Base-by-base conservation (phyloP, 2,797 vertebrate species). In the Coilia nasus region DNA sequence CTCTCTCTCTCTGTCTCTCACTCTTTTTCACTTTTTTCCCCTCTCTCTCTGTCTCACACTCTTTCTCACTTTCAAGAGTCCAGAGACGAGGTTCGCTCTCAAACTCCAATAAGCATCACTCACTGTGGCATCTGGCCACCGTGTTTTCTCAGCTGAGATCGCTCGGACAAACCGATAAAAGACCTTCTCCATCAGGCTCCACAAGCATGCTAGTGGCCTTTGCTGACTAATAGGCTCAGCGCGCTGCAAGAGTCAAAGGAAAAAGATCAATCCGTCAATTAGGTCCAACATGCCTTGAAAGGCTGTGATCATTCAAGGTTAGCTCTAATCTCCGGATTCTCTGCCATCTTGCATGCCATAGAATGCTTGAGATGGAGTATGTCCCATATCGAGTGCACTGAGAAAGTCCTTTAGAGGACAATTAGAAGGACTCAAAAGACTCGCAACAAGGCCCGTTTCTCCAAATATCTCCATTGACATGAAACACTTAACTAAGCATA, bases 211-310 rank as follows among this genome's bases (percentile, higher is more conserved):
- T 82, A 82, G 35, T 35, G 81, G 81, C 46, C 62, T 81, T 85
- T 31, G 0, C 60, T 82, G 81, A 86, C 85, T 67, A 67, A 87
- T 59, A 50, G 78, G 71, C 83, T 71, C 23, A 15, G 60, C 71
- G 81, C 60, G 12, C 41, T 62, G 35, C 28, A 60, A 80, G 19
- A 85, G 86, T 87, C 81, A 85, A 71, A 82, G 56, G 54, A 31
- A 64, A 78, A 78, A 47, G 78, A 87, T 88, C 85, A 85, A 86
- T 85, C 44, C 54, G 71, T 83, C 86, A 85, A 89, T 84, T 89
- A 85, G 57, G n/a, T 41, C 80, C 81, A 71, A 44, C 81, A 46
- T 71, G 67, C 47, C 57, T 46, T 81, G 81, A 10, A 84, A 64
- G 12, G 59, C 31, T 83, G 35, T 46, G 23, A 28, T 81, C 60